phyloP scores from a whole-genome alignment of 2,888 invertebrate species.

The Campopleginae sp. region DNA sequence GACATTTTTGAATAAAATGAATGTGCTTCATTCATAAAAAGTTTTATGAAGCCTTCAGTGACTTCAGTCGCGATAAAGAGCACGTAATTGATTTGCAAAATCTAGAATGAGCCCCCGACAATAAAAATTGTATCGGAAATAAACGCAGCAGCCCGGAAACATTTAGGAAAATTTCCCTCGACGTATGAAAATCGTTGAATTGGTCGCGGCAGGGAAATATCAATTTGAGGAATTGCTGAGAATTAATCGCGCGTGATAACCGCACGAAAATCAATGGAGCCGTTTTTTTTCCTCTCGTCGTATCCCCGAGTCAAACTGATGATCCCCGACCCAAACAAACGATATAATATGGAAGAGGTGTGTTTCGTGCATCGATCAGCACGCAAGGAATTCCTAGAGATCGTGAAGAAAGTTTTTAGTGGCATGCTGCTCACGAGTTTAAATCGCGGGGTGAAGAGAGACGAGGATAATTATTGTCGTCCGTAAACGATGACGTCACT shows the following conservation, averaged over 20 bases:
- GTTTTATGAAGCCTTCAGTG: not conserved
- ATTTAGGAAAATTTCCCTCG: not conserved
- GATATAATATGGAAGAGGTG: slow-evolving; percentile 17
- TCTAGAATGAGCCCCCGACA: not conserved
- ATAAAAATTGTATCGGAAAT: not conserved
- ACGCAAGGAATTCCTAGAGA: slow-evolving; percentile 64
- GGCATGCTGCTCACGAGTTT: slow-evolving; percentile 44
- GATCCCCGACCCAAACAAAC: too few species aligned
- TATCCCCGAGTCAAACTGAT: slow-evolving; percentile 9
- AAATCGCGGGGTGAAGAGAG: slow-evolving; percentile 13
- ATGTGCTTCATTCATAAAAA: not conserved
- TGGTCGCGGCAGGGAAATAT: not conserved
- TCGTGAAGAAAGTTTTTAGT: slow-evolving; percentile 67
- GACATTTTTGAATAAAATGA: not conserved
- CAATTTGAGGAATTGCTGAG: not conserved
- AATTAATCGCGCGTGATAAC: not conserved
- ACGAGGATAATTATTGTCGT: slow-evolving; percentile 56
- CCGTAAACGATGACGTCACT: slow-evolving; percentile 61
- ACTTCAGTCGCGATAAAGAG: not conserved
- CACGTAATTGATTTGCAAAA: not conserved
- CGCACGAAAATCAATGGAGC: not conserved
- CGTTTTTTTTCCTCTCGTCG: slow-evolving; percentile 20
- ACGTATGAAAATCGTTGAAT: not conserved
- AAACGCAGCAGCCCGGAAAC: not conserved
- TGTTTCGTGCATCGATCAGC: slow-evolving; percentile 56